Base-by-base conservation (phyloP, 1,140 invertebrate genomes). In the Drosophila punjabiensis region DNA sequence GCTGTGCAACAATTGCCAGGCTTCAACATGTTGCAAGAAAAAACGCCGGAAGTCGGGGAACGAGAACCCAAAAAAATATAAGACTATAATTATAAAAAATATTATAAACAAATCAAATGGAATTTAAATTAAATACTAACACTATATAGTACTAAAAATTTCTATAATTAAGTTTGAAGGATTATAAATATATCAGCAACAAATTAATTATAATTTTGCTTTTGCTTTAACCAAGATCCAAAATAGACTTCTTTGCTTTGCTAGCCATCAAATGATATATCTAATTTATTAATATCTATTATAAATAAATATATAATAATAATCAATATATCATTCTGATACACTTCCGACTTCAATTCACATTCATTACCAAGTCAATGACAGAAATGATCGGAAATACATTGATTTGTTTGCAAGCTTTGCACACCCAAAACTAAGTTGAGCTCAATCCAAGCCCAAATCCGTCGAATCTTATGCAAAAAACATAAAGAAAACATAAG, bases 401-500 rank as follows among this genome's bases (percentile, higher is more conserved):
- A 16, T 32, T 47, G 14, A 69, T 58, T 69, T 58, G 33, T 39
- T 69, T 50, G 65, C 4, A 30, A 33, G 35, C 50, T 47, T n/a
- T 13, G 53, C 47, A 53, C 47, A 35, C 61, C 28, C 37, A 1
- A 39, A 39, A 16, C 37, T 39, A 39, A 39, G 14, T 7, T 39
- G 1, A 43, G 18, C 43, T n/a, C 11, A 20, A 53, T 48, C 53
- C 30, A 53, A 24, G 8, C 10, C 48, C 39, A 13, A 43, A 61
- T 56, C 56, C 52, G 43, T 52, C 55, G 50, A 45, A 53, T 41
- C 47, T 81, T 79, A 86, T 85, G 82, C 75, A 85, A 85, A 85
- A 70, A 70, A 35, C 47, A 70, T 28, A 69, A 52, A 18, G 30
- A 50, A 32, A 10, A 24, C n/a, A 68, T n/a, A 24, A 24, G 24